These are phyloP conservation scores for Drosophila ercepeae DNA, from an alignment of 1,140 invertebrate genomes.

Conservation along the genomic window DNA sequence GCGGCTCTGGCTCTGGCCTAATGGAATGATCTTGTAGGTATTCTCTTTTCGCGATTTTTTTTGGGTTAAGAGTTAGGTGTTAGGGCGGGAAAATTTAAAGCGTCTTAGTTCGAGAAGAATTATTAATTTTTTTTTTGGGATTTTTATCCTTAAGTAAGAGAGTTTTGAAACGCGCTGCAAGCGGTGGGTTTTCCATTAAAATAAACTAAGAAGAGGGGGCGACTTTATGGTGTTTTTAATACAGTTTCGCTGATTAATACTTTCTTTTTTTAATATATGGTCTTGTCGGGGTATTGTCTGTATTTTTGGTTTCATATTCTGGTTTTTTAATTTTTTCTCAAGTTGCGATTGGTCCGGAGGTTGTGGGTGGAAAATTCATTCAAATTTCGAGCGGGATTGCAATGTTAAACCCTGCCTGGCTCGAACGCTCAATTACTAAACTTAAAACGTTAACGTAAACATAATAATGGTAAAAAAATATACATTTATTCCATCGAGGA, in stretches of 20 bases:
- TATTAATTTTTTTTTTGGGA: slow-evolving; percentile 2
- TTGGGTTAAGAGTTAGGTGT: slow-evolving; percentile 16
- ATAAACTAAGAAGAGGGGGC: slow-evolving; percentile 26
- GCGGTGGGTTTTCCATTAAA: slow-evolving; percentile 75
- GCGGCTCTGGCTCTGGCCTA: slow-evolving; percentile 70
- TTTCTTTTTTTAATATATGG: slow-evolving; percentile 67
- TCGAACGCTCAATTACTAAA: slow-evolving; percentile 18
- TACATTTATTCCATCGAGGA: slow-evolving; percentile 44
- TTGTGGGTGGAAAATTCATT: slow-evolving; percentile 16
- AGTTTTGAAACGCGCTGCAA: slow-evolving; percentile 72
- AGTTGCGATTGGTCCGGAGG: slow-evolving; percentile 52
- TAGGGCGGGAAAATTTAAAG: slow-evolving; percentile 18
- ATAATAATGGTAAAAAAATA: slow-evolving; percentile 35
- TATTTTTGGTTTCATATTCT: slow-evolving; percentile 5
- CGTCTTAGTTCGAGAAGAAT: slow-evolving; percentile 27
- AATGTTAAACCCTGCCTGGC: slow-evolving; percentile 28
- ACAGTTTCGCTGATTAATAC: slow-evolving; percentile 73
- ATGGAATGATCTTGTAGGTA: slow-evolving; percentile 81
- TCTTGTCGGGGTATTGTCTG: slow-evolving; percentile 49
- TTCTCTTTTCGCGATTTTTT: slow-evolving; percentile 35
- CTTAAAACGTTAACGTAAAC: slow-evolving; percentile 19
- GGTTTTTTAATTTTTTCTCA: slow-evolving; percentile 1
- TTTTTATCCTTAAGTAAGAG: slow-evolving; percentile 46
- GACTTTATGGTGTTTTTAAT: slow-evolving; percentile 60
- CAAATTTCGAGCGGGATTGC: slow-evolving; percentile 18